Percentiles rank a stretch among this genome's conserved stretches.
These are phyloP conservation scores for Leptestheria dahalacensis DNA, from an alignment of 1,140 invertebrate species.

Conservation along the genomic window DNA sequence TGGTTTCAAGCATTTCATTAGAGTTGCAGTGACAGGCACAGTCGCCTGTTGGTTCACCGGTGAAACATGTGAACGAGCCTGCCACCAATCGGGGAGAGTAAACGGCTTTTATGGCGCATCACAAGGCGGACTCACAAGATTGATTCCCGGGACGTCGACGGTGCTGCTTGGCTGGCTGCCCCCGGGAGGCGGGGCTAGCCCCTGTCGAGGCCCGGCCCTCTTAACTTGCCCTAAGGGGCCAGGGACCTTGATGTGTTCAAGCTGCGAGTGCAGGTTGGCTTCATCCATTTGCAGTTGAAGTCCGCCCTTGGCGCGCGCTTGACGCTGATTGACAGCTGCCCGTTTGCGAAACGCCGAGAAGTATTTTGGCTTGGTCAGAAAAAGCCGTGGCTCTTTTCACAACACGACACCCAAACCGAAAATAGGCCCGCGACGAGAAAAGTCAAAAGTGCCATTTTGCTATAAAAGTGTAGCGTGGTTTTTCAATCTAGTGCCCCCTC, in stretches of 20 bases:
- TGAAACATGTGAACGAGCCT: background rate
- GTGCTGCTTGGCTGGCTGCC: background rate
- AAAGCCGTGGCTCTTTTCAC: background rate
- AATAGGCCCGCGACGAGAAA: too few species aligned
- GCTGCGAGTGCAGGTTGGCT: background rate
- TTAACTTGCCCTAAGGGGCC: background rate
- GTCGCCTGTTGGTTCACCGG: background rate
- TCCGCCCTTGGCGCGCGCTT: constrained; percentile 12
- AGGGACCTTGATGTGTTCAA: background rate
- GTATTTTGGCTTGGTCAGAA: background rate
- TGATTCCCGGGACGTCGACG: background rate
- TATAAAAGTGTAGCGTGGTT: too few species aligned
- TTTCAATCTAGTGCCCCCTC: too few species aligned
- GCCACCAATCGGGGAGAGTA: background rate
- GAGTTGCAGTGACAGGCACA: background rate
- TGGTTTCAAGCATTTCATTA: background rate
- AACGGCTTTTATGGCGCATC: background rate
- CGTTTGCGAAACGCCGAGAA: background rate
- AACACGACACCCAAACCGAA: too few species aligned
- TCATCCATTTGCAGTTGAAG: constrained; percentile 7
- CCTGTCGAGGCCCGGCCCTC: background rate
- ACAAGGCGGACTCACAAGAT: background rate
- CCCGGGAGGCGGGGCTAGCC: background rate
- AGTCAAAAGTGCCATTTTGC: too few species aligned
- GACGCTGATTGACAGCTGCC: constrained; percentile 13